A percentile compares a stretch with the other conserved stretches of the same genome.
phyloP scores from a whole-genome alignment of 35 echinoderm and acorn worm species.

The Lytechinus variegatus region DNA sequence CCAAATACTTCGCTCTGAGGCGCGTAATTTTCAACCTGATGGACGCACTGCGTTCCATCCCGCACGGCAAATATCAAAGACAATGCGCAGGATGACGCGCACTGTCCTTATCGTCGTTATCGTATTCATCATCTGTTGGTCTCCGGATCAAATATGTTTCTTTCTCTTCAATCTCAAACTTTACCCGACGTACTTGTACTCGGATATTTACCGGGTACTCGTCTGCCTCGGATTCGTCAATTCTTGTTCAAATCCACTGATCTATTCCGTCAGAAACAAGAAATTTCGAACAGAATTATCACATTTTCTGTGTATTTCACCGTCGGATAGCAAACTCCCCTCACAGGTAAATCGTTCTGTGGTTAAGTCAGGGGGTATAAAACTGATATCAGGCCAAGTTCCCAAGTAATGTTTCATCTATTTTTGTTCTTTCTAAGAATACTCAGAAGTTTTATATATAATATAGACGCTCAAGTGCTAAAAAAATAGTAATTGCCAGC shows the following conservation, averaged over 20 bases:
- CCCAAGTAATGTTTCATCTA: background rate
- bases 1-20: constrained; percentile 35
- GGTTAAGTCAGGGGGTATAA: background rate
- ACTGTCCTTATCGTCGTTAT: constrained; percentile 86
- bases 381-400: background rate
- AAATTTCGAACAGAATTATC: constrained; percentile 69
- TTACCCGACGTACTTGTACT: constrained; percentile 57
- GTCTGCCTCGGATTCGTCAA: constrained; percentile 80
- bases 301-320: background rate
- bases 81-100: constrained; percentile 70
- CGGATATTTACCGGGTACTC: constrained; percentile 63
- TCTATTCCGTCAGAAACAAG: constrained; percentile 82
- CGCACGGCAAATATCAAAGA: constrained; percentile 50
- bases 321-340: background rate
- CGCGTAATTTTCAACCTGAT: constrained; percentile 16
- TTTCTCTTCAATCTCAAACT: constrained; percentile 76
- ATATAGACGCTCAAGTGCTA: too few species aligned
- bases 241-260: constrained; percentile 90
- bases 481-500: too few species aligned
- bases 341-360: background rate
- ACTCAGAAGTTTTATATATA: too few species aligned
- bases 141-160: constrained; percentile 74
- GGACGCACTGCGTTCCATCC: background rate
- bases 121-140: constrained; percentile 90
- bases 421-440: too few species aligned